These are phyloP conservation scores for Luscinia megarhynchos DNA, from an alignment of 2,797 vertebrate species.

Conservation along the genomic window DNA sequence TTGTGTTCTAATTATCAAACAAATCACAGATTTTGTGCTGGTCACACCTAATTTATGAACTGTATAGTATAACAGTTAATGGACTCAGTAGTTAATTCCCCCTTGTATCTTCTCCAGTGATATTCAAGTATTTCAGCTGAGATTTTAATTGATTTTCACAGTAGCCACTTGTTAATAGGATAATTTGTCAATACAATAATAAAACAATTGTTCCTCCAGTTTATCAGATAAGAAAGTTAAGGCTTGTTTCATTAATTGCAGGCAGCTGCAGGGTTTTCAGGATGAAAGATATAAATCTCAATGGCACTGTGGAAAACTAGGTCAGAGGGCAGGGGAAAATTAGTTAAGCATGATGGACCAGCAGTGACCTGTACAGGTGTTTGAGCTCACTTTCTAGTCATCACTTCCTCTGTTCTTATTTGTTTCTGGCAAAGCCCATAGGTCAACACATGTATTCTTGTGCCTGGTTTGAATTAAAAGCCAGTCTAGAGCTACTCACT, in stretches of 20 bases:
- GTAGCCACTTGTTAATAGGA: slow-evolving; percentile 86
- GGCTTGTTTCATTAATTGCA: slow-evolving; percentile 87
- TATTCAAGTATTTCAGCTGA: slow-evolving; percentile 70
- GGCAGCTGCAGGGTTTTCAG: slow-evolving; percentile 82
- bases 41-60: slow-evolving; percentile 70
- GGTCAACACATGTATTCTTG: slow-evolving; percentile 77
- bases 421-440: slow-evolving; percentile 61
- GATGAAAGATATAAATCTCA: slow-evolving; percentile 77
- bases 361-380: slow-evolving; percentile 91
- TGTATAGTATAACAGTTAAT: slow-evolving; percentile 58
- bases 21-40: slow-evolving; percentile 74
- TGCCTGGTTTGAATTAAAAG: slow-evolving; percentile 77
- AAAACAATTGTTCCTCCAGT: slow-evolving; percentile 85
- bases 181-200: slow-evolving; percentile 89
- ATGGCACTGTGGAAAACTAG: slow-evolving; percentile 83
- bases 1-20: slow-evolving; percentile 72
- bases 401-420: slow-evolving; percentile 83
- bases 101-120: slow-evolving; percentile 61
- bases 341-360: slow-evolving; percentile 88
- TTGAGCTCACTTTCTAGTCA: slow-evolving; percentile 78
- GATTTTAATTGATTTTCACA: slow-evolving; percentile 84
- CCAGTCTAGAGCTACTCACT: background rate
- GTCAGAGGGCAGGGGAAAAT: slow-evolving; percentile 90
- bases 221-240: slow-evolving; percentile 90
- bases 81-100: slow-evolving; percentile 72